Base-by-base conservation (phyloP, 1,140 invertebrate species). In the Cyclargus thomasi region DNA sequence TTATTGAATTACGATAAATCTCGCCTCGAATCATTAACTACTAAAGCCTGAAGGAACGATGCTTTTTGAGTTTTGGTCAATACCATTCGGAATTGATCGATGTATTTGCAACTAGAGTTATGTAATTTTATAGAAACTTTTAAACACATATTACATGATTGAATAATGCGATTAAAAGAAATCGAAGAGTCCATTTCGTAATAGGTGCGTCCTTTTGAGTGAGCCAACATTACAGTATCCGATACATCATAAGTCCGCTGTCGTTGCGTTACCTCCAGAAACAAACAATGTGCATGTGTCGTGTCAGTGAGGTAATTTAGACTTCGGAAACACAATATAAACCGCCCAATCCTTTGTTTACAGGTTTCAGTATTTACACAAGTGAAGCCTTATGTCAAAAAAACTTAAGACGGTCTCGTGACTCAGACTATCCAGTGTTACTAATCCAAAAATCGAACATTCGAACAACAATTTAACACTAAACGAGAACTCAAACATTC, bases 361-460 rank as follows among this genome's bases (percentile, higher is more conserved):
- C 84, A 88, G 86, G 83, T 79, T 81, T 81, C 70, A 74, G 72
- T 84, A 80, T 83, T 85, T 86, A 80, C 71, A 80, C 86, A 86
- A 83, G 81, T 86, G 86, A 79, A 75, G 75, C 73, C 71, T 67
- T 67, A 75, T 74, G 79, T 85, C 65, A 78, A 84, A 82, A 78
- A 84, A 82, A 77, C 78, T 68, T 69, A 64, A 77, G 70, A 80
- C 75, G 73, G 72, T 69, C 67, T 69, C 75, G 75, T 81, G 78
- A 81, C 64, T 81, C 74, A 80, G 69, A 71, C 18, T 67, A 68
- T 64, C 63, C 67, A 78, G 67, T 73, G 78, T 80, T 82, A 73
- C 76, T 75, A 82, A 75, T 76, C 76, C 71, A 73, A 75, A 70
- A 70, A 78, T 72, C 71, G 74, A 81, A 71, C 75, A 78, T 83